Base-by-base conservation (phyloP, 2,113 vertebrate species). In the Hippocampus barbouri region DNA sequence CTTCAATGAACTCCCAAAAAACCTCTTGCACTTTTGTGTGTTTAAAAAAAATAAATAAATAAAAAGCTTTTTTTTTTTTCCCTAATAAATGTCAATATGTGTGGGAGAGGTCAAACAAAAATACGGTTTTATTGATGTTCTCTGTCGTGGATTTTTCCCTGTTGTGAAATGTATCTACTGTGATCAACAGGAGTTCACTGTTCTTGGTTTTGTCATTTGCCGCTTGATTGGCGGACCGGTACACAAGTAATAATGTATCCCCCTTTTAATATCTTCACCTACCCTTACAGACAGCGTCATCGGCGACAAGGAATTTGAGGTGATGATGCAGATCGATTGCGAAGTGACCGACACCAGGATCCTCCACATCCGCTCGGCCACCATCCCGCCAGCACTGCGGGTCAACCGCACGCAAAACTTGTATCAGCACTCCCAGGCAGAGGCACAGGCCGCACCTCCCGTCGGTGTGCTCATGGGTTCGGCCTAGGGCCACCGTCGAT, bases 291-390 rank as follows among this genome's bases (percentile, higher is more conserved):
- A 98, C 41, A 96, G 95, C 8, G 89, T 98, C 49, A 96, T 98
- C 78, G 92, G 94, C 0, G 94, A 95, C 78, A 93, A 96, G 77
- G 94, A 96, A 67, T 93, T 94, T 0, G 94, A 98, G 83, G 95
- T 97, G 80, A 99, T 99, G 97, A 99, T 99, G 96, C 97, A 99
- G 89, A 98, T 98, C 0, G 97, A 98, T 89, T 98, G 96, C 3
- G 96, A 98, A 75, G 97, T 98, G 73, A 95, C 95, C 76, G 93
- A 98, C 91, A 98, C 96, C 78, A 92, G 94, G 85, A 96, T 96
- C 75, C 91, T 98, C 43, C 97, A 97, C 86, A 95, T 99, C 89
- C 95, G 95, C 82, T 95, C 95, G 16, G 94, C 96, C 0, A 93
- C 93, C 2, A 94, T 99, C 61, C 97, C 97, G 3, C 94, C 94